phyloP scores from a whole-genome alignment of 2,797 vertebrate species.

The Aeoliscus strigatus region DNA sequence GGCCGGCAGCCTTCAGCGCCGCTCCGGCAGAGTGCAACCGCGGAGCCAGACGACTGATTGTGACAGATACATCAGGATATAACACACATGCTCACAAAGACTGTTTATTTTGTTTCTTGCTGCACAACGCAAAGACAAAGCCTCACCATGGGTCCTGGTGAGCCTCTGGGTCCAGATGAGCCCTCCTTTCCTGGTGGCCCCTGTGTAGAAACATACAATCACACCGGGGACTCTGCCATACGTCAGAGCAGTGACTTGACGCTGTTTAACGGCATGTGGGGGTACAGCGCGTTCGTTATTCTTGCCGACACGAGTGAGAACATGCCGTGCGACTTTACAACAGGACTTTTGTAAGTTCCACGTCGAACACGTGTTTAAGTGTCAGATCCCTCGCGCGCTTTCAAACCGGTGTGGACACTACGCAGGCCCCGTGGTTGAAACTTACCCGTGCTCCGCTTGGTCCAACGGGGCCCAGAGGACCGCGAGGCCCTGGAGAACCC shows the following conservation, averaged over 20 bases:
- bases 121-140: constrained; percentile 28
- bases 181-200: constrained; percentile 97
- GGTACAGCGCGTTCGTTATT: constrained; percentile 12
- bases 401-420: constrained; percentile 18
- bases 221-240: constrained; percentile 41
- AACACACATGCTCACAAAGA: constrained; percentile 19
- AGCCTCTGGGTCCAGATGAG: constrained; percentile 91
- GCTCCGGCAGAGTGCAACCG: constrained; percentile 41
- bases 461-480: constrained; percentile 87
- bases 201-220: constrained; percentile 70
- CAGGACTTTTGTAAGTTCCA: constrained; percentile 14
- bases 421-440: constrained; percentile 18
- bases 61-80: constrained; percentile 49
- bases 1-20: constrained; percentile 19
- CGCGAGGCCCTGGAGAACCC: constrained; percentile 85
- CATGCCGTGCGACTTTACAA: constrained; percentile 6
- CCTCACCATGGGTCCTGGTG: constrained; percentile 88
- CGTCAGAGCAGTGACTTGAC: constrained; percentile 49
- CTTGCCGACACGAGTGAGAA: constrained; percentile 33
- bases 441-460: constrained; percentile 89
- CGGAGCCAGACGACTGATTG: constrained; percentile 50
- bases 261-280: constrained; percentile 22
- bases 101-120: constrained; percentile 35
- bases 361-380: constrained; percentile 23
- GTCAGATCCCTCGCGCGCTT: constrained; percentile 31